Evolutionary conservation across 2,113 vertebrate species (phyloP), one percentile per base, ranked within the genome.

Genomic region (Kryptolebias marmoratus): DNA sequence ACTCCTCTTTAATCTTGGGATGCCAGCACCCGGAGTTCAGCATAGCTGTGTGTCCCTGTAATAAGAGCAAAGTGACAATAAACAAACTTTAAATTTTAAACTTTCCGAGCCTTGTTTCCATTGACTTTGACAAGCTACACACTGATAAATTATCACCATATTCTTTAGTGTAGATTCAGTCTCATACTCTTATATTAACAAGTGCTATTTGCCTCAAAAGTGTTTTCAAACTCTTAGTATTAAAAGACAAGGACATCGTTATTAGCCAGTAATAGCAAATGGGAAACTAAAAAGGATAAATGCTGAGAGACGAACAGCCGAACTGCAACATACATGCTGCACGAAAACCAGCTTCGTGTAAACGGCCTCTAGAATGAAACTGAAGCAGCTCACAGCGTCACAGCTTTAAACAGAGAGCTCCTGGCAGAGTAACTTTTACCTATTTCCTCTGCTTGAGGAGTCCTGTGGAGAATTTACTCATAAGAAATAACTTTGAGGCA

Each of bases 1-100:
- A 99, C 88, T 99, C 97, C 77, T 98, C 97, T 84, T 98, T 99
- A 74, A 96, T 95, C 91, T 99, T 99, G 53, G 98, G 98, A 87
- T 99, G 96, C 97, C 98, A 99, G 66, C 96, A 98, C 50, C 98
- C 98, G 88, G 93, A 91, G 77, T 98, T 98, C 69, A 99, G 94
- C 97, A 99, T 99, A 53, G 97, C 97, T 22, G 96, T 98, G 83
- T 99, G 98, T 71, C 98, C 98, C 97, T 99, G 88, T 77, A 81
- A 90, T 75, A 2, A 75, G 16, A 75, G 77, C 7, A 71, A 28
- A 44, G 13, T 31, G 7, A 57, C 75, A 79, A 62, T 73, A 2
- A 81, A 64, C 42, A 58, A 73, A 73, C 31, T 0, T 16, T 2
- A 2, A 11, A 58, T 11, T 45, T 67, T 65, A 72, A 45, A 30